Evolutionary conservation across 2,113 vertebrate genomes (phyloP), one percentile per base, ranked within the genome.

Genomic region (Gadus macrocephalus): DNA sequence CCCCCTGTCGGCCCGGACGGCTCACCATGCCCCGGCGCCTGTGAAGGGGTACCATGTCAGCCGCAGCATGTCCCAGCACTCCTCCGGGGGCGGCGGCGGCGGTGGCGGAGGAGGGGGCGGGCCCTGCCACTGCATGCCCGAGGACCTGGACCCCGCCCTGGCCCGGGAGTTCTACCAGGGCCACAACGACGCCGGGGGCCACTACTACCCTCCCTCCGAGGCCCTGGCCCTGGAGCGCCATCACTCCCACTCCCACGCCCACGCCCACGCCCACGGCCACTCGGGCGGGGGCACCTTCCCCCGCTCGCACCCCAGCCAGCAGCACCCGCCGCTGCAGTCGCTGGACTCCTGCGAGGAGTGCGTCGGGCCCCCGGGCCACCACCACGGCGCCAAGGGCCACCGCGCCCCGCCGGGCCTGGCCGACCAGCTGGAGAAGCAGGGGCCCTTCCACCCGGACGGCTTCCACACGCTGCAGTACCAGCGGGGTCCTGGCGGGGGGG

Each of bases 1-100:
- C 89, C 91, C 91, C 86, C 92, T 92, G 83, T 92, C 92, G 80
- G 91, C 91, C 91, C 89, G 90, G 88, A 86, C 89, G 83, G 90
- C 91, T 77, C 91, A 91, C 81, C 91, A 94, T 88, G 95, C 91
- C 92, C 93, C 92, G 81, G 90, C 90, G 82, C 90, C 92, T 86
- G 94, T 96, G 93, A 98, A 94, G 93, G 94, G 96, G 89, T 97
- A 98, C 90, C 96, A 98, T 94, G 96, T 96, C 89, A 96, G 96
- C 91, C 93, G 93, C 86, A 97, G 94, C 89, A 92, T 98, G 89
- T 92, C 91, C 81, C 96, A 96, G 82, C 93, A 93, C 84, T 92
- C 93, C 53, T 90, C 92, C 22, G 78, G 88, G 68, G 88, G 88
- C 74, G 85, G 86, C 5, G 86, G 59, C 2, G 17, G 20, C 17